Conservation (phyloP, 1,140 invertebrate species). For the Macrostomum lignano region DNA sequence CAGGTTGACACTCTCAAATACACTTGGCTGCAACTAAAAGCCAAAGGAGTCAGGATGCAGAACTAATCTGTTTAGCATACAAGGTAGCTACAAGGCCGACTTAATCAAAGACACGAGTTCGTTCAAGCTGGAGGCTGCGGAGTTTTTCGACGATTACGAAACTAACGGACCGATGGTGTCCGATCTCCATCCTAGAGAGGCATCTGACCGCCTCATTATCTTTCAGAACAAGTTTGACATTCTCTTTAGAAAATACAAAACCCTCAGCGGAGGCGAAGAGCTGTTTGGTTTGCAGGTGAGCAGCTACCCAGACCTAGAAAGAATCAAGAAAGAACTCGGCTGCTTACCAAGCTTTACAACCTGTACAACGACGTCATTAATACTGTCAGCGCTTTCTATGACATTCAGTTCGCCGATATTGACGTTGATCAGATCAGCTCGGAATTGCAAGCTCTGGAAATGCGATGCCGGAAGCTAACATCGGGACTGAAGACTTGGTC, state of each 20-base stretch:
- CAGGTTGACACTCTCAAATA: too few species aligned
- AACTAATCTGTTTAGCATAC: too few species aligned
- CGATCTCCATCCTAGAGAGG: constrained; percentile 56
- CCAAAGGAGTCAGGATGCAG: too few species aligned
- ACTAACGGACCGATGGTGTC: constrained; percentile 68
- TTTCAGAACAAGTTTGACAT: constrained; percentile 84
- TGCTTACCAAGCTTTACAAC: constrained; percentile 70
- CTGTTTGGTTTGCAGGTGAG: constrained; percentile 61
- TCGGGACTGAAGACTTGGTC: constrained; percentile 88
- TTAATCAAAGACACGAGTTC: too few species aligned
- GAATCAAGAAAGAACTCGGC: constrained; percentile 73
- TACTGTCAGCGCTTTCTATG: constrained; percentile 62
- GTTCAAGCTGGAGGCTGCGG: too few species aligned
- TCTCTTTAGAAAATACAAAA: constrained; percentile 63
- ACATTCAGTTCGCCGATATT: constrained; percentile 67
- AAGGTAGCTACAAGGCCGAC: too few species aligned
- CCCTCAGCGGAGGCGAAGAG: constrained; percentile 69
- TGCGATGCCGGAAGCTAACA: constrained; percentile 52
- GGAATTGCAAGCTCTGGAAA: constrained; percentile 88
- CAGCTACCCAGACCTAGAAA: constrained; percentile 62
- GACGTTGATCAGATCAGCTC: constrained; percentile 86
- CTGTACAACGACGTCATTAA: constrained; percentile 74
- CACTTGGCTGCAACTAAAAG: too few species aligned
- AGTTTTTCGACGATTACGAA: too few species aligned
- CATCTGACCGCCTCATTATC: constrained; percentile 57